Evolutionary conservation across 2,888 invertebrate species (phyloP).

Genomic region (Andrena chrysosceles): DNA sequence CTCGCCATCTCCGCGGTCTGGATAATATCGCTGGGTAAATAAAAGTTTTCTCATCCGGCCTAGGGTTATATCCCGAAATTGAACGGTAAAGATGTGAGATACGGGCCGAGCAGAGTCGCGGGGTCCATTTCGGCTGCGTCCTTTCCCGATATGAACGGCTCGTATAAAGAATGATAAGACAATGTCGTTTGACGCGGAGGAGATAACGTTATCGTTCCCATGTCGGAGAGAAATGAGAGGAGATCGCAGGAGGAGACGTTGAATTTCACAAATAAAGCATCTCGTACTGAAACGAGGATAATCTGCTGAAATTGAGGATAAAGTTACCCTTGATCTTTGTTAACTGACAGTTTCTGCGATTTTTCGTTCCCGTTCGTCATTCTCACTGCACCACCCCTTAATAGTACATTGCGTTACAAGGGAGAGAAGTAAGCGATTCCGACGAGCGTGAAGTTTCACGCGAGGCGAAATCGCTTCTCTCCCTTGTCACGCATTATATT

Average conservation of each 20-base stretch:
- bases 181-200: constrained; percentile 2
- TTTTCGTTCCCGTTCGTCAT: no score
- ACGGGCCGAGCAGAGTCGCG: constrained; percentile 20
- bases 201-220: neutral
- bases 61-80: constrained; percentile 51
- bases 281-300: no score
- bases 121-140: constrained; percentile 15
- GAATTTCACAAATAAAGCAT: no score
- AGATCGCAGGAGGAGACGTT: neutral
- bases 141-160: constrained; percentile 22
- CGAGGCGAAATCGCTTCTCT: no score
- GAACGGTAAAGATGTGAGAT: constrained; percentile 58
- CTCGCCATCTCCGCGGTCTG: constrained; percentile 24
- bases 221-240: neutral
- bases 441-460: no score
- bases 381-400: neutral
- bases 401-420: no score
- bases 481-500: no score
- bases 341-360: no score
- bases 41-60: constrained; percentile 59
- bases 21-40: constrained; percentile 65
- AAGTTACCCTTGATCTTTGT: no score
- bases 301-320: no score
- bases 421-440: no score
- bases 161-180: constrained; percentile 24